phyloP scores from a whole-genome alignment of 1,140 invertebrate genomes.

The Hesperophylax magnus region DNA sequence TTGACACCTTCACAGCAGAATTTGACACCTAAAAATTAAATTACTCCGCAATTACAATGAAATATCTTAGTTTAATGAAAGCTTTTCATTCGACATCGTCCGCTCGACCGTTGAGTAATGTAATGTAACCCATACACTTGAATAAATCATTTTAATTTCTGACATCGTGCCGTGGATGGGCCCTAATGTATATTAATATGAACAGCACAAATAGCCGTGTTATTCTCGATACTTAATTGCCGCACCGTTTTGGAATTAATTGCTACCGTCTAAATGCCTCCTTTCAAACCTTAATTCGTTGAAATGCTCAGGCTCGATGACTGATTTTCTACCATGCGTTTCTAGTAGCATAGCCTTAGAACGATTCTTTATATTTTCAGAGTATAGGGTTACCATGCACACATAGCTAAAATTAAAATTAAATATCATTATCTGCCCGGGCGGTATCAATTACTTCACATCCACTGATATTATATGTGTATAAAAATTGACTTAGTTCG shows the following conservation, averaged over 20 bases:
- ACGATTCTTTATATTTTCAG: too few species aligned
- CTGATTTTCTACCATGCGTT: background rate
- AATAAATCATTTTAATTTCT: slow-evolving; percentile 32
- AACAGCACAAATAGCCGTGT: slow-evolving; percentile 30
- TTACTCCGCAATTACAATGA: slow-evolving; percentile 21
- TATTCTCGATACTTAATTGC: slow-evolving; percentile 25
- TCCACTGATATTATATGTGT: too few species aligned
- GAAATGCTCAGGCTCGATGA: background rate
- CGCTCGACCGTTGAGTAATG: slow-evolving; percentile 6
- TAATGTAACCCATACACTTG: slow-evolving; percentile 1
- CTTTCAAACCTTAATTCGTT: slow-evolving; percentile 2
- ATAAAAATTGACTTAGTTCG: too few species aligned
- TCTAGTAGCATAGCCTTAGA: too few species aligned
- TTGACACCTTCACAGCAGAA: slow-evolving; percentile 11
- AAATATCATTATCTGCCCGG: too few species aligned
- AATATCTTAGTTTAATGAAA: slow-evolving; percentile 20
- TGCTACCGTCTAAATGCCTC: slow-evolving; percentile 27
- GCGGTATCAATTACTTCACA: too few species aligned
- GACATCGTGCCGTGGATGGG: slow-evolving; percentile 2
- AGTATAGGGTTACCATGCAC: too few species aligned
- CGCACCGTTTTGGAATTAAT: slow-evolving; percentile 24
- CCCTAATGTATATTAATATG: slow-evolving; percentile 27
- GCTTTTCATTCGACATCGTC: slow-evolving; percentile 22
- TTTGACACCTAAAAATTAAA: background rate
- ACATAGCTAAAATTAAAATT: too few species aligned